Base-by-base conservation (phyloP, 2,888 invertebrate species). In the Eretmocerus hayati region DNA sequence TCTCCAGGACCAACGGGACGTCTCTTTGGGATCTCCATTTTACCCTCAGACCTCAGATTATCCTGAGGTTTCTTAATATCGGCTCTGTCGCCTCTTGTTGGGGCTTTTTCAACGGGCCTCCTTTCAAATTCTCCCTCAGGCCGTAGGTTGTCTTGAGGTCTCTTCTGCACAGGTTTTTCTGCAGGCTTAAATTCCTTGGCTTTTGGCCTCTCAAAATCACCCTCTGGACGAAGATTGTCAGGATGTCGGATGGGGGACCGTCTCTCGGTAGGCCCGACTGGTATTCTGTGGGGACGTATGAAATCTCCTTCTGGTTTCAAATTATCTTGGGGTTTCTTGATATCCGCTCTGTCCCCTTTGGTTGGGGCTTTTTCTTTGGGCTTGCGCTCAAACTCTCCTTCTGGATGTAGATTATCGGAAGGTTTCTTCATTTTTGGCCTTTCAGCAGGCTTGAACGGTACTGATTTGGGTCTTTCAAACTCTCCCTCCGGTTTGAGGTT, bases 401-500 rank as follows among this genome's bases (percentile, higher is more conserved):
- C 71, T 36, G 64, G 59, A 62, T 60, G 63, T 60, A 81, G 59
- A 58, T 79, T 79, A 55, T 80, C 59, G 21, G 46, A 42, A 1
- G 56, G 64, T 44, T 65, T 64, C 50, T 55, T 69, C 56, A 61
- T 76, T 42, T 78, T 73, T 15, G 77, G 76, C 58, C 77, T 74
- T 59, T 81, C 80, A 9, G 75, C 79, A 54, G 76, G 77, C 62
- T 77, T 79, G 81, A 57, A 42, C 2, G 8, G 3, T 30, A 31
- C 16, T 2, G 13, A 26, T 13, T 74, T 75, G 18, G 74, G 73
- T 52, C 68, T 70, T 11, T 75, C 73, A 50, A 76, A 77, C 3
- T 80, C 76, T 2, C 82, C 81, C 62, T 81, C 81, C 0, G 78
- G 76, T 54, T 66, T 68, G 0, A 81, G 59, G 58, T 80, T 80